Conservation (phyloP, 2,113 vertebrate genomes). For the Apus apus region DNA sequence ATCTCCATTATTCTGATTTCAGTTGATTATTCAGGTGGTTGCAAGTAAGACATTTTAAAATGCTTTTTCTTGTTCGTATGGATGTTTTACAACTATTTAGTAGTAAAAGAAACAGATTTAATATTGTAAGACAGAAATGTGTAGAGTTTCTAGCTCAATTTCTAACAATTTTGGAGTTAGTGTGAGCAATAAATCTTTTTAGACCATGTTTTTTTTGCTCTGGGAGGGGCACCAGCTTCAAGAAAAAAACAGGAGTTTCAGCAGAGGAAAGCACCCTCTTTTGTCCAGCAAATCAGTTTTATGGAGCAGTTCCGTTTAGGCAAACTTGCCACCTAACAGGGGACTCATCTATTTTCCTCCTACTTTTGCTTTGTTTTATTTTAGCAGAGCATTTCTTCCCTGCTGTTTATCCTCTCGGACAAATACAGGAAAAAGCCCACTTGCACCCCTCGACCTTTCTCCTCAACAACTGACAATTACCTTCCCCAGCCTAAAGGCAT, state of each 20-base stretch:
- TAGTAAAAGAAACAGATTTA: not conserved
- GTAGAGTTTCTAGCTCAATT: not conserved
- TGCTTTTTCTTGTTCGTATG: not conserved
- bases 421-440: slow-evolving; percentile 82
- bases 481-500: slow-evolving; percentile 79
- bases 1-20: not conserved
- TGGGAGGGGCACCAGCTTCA: not conserved
- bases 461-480: slow-evolving; percentile 71
- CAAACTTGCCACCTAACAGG: slow-evolving; percentile 26
- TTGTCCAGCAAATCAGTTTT: not conserved
- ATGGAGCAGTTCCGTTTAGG: slow-evolving; percentile 50
- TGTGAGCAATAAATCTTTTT: not conserved
- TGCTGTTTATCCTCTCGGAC: slow-evolving; percentile 76
- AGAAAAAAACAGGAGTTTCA: not conserved
- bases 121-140: not conserved
- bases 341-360: slow-evolving; percentile 44
- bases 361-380: slow-evolving; percentile 62
- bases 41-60: not conserved
- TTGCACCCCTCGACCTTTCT: slow-evolving; percentile 80
- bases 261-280: not conserved
- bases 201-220: not conserved
- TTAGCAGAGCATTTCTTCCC: slow-evolving; percentile 59
- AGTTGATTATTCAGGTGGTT: not conserved
- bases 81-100: not conserved
- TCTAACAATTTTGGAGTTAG: not conserved